Evolutionary conservation across 2,113 vertebrate genomes (phyloP).

Genomic region (Notechis scutatus): DNA sequence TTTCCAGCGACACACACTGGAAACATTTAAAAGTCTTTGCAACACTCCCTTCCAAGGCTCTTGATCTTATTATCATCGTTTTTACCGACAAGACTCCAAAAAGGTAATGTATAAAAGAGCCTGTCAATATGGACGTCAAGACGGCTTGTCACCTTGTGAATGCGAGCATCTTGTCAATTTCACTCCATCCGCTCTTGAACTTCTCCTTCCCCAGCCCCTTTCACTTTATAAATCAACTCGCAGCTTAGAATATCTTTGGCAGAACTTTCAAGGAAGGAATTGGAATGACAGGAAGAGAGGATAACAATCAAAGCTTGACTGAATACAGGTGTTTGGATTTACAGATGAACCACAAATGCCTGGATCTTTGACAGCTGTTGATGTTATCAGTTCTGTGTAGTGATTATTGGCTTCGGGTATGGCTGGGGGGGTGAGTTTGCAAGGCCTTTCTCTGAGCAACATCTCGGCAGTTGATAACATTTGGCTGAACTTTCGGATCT

Average conservation of each 20-base stretch:
- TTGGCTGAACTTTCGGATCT: slow-evolving; percentile 98
- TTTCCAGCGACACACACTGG: slow-evolving; percentile 55
- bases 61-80: slow-evolving; percentile 7
- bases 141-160: slow-evolving; percentile 65
- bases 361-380: slow-evolving; percentile 87
- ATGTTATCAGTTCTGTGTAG: slow-evolving; percentile 85
- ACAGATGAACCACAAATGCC: slow-evolving; percentile 85
- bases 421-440: slow-evolving; percentile 58
- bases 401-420: slow-evolving; percentile 84
- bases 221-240: slow-evolving; percentile 86
- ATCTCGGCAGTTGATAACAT: slow-evolving; percentile 92
- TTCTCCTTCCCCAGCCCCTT: slow-evolving; percentile 74
- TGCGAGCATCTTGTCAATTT: slow-evolving; percentile 69
- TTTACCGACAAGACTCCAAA: slow-evolving; percentile 43
- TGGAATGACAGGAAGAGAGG: slow-evolving; percentile 85
- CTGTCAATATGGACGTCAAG: slow-evolving; percentile 67
- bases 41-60: slow-evolving; percentile 52
- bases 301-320: slow-evolving; percentile 91
- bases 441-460: slow-evolving; percentile 81
- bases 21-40: slow-evolving; percentile 50
- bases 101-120: slow-evolving; percentile 64
- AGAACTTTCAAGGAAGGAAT: slow-evolving; percentile 85
- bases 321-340: slow-evolving; percentile 96
- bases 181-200: slow-evolving; percentile 56
- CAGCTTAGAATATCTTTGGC: slow-evolving; percentile 83